These are phyloP conservation scores for Bombus cullumanus DNA, from an alignment of 1,140 invertebrate species.

Conservation along the genomic window DNA sequence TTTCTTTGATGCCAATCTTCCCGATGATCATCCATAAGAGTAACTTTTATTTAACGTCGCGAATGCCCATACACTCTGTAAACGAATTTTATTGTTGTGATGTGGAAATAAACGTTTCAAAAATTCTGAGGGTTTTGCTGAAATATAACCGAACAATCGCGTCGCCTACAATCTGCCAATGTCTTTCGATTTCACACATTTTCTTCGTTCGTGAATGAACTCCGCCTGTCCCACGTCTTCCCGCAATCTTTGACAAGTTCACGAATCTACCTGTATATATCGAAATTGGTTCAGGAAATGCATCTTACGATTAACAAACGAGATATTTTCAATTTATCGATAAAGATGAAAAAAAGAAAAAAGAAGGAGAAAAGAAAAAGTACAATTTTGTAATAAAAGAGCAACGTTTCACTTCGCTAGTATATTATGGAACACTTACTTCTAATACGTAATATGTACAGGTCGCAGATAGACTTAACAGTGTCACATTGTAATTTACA, in stretches of 20 bases:
- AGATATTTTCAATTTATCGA: background rate
- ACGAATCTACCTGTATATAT: no score
- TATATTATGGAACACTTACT: background rate
- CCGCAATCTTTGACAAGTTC: background rate
- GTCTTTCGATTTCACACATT: background rate
- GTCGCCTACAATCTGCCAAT: background rate
- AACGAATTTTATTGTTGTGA: conserved; percentile 29
- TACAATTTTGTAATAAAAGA: background rate
- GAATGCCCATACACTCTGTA: conserved; percentile 9
- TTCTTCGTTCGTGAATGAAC: background rate
- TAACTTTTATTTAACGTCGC: conserved; percentile 13
- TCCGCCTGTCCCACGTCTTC: background rate
- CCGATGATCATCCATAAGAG: background rate
- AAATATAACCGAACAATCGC: conserved; percentile 2
- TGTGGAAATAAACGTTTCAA: conserved; percentile 46
- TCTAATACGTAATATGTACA: conserved; percentile 12
- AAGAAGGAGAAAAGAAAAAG: background rate
- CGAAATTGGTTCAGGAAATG: background rate
- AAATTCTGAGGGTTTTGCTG: conserved; percentile 22
- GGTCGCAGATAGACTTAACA: background rate
- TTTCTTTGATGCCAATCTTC: conserved; percentile 13
- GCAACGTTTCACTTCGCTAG: background rate
- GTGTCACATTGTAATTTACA: background rate
- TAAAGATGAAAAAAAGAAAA: background rate
- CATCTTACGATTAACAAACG: background rate